phyloP scores from a whole-genome alignment of 1,140 invertebrate genomes.

The Saccostrea cuccullata region DNA sequence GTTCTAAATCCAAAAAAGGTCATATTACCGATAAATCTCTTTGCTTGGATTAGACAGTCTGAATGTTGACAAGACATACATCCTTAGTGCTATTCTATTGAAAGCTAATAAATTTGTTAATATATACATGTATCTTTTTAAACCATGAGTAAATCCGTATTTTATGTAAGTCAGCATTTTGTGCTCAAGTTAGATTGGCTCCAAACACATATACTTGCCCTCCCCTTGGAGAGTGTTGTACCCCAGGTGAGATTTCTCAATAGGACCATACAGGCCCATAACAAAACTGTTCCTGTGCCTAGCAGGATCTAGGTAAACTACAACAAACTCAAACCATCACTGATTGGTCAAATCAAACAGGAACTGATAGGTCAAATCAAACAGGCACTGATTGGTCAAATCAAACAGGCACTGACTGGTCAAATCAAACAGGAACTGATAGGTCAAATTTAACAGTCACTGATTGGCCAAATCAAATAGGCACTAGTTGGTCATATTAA shows the following conservation, averaged over 20 bases:
- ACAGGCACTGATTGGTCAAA: background rate
- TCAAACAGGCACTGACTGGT: background rate
- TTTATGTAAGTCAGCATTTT: background rate
- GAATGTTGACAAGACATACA: background rate
- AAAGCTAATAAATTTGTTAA: background rate
- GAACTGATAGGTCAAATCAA: background rate
- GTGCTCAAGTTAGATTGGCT: background rate
- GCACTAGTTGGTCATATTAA: background rate
- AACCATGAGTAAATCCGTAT: background rate
- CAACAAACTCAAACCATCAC: constrained; percentile 21
- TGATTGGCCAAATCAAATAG: background rate
- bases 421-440: background rate
- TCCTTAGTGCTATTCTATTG: background rate
- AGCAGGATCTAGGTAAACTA: constrained; percentile 29
- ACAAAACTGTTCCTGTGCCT: constrained; percentile 46
- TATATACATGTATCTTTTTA: background rate
- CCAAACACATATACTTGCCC: constrained; percentile 41
- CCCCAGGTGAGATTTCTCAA: constrained; percentile 26
- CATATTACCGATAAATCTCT: too few relatives aligned
- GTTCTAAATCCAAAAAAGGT: too few relatives aligned
- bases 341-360: background rate
- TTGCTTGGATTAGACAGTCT: too few relatives aligned
- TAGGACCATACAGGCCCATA: constrained; percentile 45
- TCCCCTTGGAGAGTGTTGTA: background rate
- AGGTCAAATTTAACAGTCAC: background rate